Base-by-base conservation (phyloP, 2,113 vertebrate species). In the Hydrochoerus hydrochaeris region DNA sequence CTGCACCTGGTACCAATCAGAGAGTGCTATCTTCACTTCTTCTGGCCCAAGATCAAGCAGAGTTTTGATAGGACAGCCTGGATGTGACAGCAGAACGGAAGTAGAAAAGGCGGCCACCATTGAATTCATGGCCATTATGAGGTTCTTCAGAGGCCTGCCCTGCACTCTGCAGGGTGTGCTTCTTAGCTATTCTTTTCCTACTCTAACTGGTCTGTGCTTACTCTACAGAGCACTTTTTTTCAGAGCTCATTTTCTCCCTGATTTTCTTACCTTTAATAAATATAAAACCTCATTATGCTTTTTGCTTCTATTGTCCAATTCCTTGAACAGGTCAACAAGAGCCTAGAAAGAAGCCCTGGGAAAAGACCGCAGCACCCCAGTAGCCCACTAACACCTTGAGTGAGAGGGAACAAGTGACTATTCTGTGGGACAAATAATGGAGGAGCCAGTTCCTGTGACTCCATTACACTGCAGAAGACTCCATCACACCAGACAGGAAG, bases 361-460 rank as follows among this genome's bases (percentile, higher is more conserved):
- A 73, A 73, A 41, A 73, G 24, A 75, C 71, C 24, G 30, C 24
- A 49, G 28, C 13, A 16, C 28, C 26, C 11, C 28, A 30, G 26
- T 17, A 32, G 5, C 44, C 75, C 13, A 30, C 9, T 35, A 80
- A 52, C 30, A 52, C 7, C 17, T 80, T 3, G 30, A 11, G 0
- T 28, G 7, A 22, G 7, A 11, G 4, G 4, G 22, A 4, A 5
- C n/a, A 20, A 22, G 77, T 54, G 77, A 32, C 13, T 28, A 4
- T 28, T 20, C 54, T 4, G 20, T 0, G 5, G 24, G 20, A 28
- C 17, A 38, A 14, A 32, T 11, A 32, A n/a, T 4, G 1, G 1
- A 3, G n/a, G 10, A 20, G 28, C 77, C 75, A 62, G 30, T 0
- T 14, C 41, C 35, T 24, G 24, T 5, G 10, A 28, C 22, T 35